Base-by-base conservation (phyloP, 2,888 invertebrate species). In the Gerris lacustris region DNA sequence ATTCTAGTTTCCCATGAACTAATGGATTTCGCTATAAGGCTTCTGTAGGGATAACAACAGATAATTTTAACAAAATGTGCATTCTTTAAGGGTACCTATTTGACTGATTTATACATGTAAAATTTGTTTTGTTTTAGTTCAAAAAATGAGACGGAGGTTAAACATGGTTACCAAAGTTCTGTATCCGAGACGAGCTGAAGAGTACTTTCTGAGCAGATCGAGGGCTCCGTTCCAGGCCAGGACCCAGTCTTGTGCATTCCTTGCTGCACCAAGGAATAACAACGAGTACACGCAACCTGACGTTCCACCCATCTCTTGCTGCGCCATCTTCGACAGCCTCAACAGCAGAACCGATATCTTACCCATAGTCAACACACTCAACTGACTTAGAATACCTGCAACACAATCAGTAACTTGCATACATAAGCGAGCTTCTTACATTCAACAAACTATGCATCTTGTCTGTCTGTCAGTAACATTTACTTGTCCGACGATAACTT, bases 281-380 rank as follows among this genome's bases (percentile, higher is more conserved):
- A 93, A 82, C 73, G 89, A 87, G 81, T 92, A 92, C 66, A 93
- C 82, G 1, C 88, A 92, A 0, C 92, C 92, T 0, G 90, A 87
- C 0, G 90, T 87, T 0, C 93, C 92, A 0, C 91, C 91, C 86
- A 92, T 89, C 67, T 83, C 82, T 18, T 83, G 84, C 78, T 91
- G 90, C 0, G 88, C 86, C 6, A 88, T 82, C 74, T 84, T 83
- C 0, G 77, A 77, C 66, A 79, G 72, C 64, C 73, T 70, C 17
- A 72, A 44, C 62, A 79, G 74, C 2, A 78, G 68, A 9, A 9
- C 18, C 9, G 18, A n/a, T 18, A 64, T 18, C 7, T 64, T 31
- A 63, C 67, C 63, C 6, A 73, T 44, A 55, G 70, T 69, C 44
- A 72, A 64, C n/a, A 47, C 66, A 6, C 44, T 63, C 66, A 70